These are phyloP conservation scores for Hestina assimilis DNA, from an alignment of 1,140 invertebrate genomes.

Conservation along the genomic window DNA sequence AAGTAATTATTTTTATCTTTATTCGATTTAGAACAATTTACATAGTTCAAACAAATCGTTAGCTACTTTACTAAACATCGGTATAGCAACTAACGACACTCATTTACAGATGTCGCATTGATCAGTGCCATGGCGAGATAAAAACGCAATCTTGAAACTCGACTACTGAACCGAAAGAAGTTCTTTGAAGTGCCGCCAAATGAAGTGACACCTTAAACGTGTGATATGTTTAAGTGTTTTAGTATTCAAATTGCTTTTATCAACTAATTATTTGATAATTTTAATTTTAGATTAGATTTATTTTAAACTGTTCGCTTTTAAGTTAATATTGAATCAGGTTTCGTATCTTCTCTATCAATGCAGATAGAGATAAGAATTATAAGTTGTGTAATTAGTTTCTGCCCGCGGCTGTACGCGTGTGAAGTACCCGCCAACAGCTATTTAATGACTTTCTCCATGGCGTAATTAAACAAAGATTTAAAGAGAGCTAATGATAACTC, in stretches of 20 bases:
- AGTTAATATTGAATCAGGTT: not conserved
- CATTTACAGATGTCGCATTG: constrained; percentile 42
- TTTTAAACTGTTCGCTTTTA: not conserved
- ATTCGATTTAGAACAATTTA: not conserved
- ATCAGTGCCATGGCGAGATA: constrained; percentile 44
- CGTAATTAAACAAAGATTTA: not conserved
- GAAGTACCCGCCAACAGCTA: not conserved
- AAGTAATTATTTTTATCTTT: not conserved
- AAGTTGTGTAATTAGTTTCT: not conserved
- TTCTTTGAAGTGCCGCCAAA: constrained; percentile 33
- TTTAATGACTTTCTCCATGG: not conserved
- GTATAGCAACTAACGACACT: constrained; percentile 26
- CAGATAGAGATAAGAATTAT: not conserved
- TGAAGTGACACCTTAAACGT: constrained; percentile 20
- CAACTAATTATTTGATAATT: not conserved
- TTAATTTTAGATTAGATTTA: not conserved
- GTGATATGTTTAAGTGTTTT: not conserved
- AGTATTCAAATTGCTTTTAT: not conserved
- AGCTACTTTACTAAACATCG: constrained; percentile 9
- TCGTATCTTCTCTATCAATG: not conserved
- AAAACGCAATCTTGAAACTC: constrained; percentile 55
- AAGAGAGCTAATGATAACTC: no score
- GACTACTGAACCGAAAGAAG: constrained; percentile 56
- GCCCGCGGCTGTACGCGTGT: not conserved
- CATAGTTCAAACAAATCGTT: constrained; percentile 2